phyloP scores from a whole-genome alignment of 2,888 invertebrate species.

The Dysmachus trigonus region DNA sequence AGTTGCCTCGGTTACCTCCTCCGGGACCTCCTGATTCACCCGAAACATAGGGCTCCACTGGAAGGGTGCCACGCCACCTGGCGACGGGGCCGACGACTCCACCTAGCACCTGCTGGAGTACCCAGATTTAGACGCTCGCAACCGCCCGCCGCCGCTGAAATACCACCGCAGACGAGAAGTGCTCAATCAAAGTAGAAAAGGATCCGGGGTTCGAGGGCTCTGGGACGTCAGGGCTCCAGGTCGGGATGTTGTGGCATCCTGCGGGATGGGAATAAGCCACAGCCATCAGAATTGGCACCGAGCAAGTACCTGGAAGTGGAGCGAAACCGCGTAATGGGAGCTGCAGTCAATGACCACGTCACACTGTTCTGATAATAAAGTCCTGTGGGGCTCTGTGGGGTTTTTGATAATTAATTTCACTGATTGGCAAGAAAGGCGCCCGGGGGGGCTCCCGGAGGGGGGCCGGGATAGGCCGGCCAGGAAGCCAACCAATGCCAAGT shows the following conservation, averaged over 20 bases:
- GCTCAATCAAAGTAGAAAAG: not conserved
- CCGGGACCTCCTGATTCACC: not conserved
- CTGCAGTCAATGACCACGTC: conserved; percentile 21
- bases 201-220: not conserved
- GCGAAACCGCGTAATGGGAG: conserved; percentile 2
- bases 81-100: not conserved
- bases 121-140: not conserved
- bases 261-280: not conserved
- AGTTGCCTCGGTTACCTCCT: not conserved
- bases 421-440: conserved; percentile 18
- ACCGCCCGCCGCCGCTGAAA: not conserved
- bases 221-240: too few relatives aligned
- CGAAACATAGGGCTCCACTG: not conserved
- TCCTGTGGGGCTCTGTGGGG: conserved; percentile 20
- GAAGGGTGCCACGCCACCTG: not conserved
- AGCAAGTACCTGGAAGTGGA: not conserved
- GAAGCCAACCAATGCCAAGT: conserved; percentile 33
- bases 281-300: not conserved
- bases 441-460: not conserved
- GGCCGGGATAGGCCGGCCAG: not conserved
- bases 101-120: not conserved
- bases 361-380: not conserved
- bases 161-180: not conserved
- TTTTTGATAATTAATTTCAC: conserved; percentile 30
- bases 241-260: not conserved